phyloP scores from a whole-genome alignment of 1,140 invertebrate species.

The Popillia japonica region DNA sequence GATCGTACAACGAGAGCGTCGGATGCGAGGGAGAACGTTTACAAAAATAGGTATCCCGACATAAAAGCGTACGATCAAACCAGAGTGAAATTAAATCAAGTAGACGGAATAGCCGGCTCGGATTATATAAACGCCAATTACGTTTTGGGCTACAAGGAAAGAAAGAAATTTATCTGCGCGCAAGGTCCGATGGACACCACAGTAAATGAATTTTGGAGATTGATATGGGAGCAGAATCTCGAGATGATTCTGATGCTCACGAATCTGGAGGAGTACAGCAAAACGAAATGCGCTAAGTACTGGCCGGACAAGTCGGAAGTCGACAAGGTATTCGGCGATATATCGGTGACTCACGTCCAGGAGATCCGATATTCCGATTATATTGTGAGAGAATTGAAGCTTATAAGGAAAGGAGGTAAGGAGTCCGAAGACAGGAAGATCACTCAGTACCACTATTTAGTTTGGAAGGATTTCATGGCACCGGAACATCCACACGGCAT shows the following conservation, averaged over 20 bases:
- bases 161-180: slow-evolving; percentile 94
- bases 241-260: slow-evolving; percentile 94
- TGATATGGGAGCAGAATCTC: slow-evolving; percentile 96
- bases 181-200: slow-evolving; percentile 94
- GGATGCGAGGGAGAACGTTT: slow-evolving; percentile 86
- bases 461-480: slow-evolving; percentile 95
- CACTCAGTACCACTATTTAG: slow-evolving; percentile 93
- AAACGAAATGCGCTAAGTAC: slow-evolving; percentile 92
- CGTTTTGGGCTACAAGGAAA: slow-evolving; percentile 88
- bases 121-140: slow-evolving; percentile 96
- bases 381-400: slow-evolving; percentile 79
- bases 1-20: slow-evolving; percentile 87
- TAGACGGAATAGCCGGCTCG: slow-evolving; percentile 79
- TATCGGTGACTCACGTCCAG: slow-evolving; percentile 78
- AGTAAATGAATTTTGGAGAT: slow-evolving; percentile 95
- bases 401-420: slow-evolving; percentile 64
- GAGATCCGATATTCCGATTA: slow-evolving; percentile 84
- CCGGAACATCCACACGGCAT: slow-evolving; percentile 92
- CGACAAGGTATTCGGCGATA: slow-evolving; percentile 80
- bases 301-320: slow-evolving; percentile 86
- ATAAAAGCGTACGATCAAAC: slow-evolving; percentile 95
- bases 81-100: slow-evolving; percentile 78
- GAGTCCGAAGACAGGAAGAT: slow-evolving; percentile 76
- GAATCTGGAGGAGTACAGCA: slow-evolving; percentile 92
- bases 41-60: slow-evolving; percentile 88